Percentiles rank a stretch among this genome's conserved stretches.
These are phyloP conservation scores for Crossaster papposus DNA, from an alignment of 53 echinoderm and acorn worm genomes.

Conservation along the genomic window DNA sequence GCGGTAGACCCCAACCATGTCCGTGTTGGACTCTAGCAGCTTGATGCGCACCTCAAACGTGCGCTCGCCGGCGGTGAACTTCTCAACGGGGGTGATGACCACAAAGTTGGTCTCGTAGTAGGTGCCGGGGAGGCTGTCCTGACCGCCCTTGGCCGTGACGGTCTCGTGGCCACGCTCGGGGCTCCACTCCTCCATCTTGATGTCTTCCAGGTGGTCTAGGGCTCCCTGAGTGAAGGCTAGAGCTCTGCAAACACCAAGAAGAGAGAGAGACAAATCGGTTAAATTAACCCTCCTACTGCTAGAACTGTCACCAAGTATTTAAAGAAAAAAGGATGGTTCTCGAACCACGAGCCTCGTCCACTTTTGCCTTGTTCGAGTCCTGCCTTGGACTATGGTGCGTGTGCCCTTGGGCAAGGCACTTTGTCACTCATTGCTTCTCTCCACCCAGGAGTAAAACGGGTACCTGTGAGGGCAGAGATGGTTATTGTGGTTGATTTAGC, in stretches of 20 bases:
- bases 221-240: slow-evolving; percentile 73
- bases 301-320: no score
- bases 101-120: slow-evolving; percentile 85
- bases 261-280: not conserved
- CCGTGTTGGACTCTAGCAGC: slow-evolving; percentile 62
- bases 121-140: slow-evolving; percentile 74
- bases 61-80: slow-evolving; percentile 71
- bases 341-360: no score
- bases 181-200: slow-evolving; percentile 84
- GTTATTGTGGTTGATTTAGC: no score
- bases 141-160: slow-evolving; percentile 61
- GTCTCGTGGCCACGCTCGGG: slow-evolving; percentile 70
- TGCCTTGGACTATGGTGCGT: no score
- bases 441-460: no score
- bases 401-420: no score
- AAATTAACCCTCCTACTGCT: no score
- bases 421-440: no score
- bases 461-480: no score
- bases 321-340: no score
- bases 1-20: slow-evolving; percentile 77
- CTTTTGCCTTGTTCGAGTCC: no score
- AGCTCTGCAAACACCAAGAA: slow-evolving; percentile 47
- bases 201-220: slow-evolving; percentile 81
- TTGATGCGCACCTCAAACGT: slow-evolving; percentile 69
- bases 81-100: slow-evolving; percentile 70